Evolutionary conservation across 2,797 vertebrate species (phyloP), one percentile per base, ranked within the genome.

Genomic region (Epinephelus coioides): DNA sequence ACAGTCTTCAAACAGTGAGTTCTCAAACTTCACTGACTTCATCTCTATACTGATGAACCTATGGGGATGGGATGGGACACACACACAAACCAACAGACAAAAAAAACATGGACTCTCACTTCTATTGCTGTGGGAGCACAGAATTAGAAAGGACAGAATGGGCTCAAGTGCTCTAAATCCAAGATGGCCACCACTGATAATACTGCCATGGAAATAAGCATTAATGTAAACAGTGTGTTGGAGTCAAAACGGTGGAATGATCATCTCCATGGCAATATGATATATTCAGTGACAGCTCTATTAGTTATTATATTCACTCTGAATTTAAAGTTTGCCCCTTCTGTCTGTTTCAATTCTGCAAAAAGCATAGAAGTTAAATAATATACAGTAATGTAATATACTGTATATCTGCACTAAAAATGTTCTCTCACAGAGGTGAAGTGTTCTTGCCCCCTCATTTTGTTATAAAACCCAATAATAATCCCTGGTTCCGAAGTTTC

Each of bases 41-140:
- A 99, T 96, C 91, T 97, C 96, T 93, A 99, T 98, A 82, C 93
- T 95, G 80, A 96, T 95, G 90, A 99, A 99, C 93, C 98, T 99
- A 84, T 61, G 78, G 80, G 70, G 59, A 81, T 90, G 86, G 76
- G 69, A 90, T 93, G 90, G 69, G 73, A 85, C 76, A 86, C 70
- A 83, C 30, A 70, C 43, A 79, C 68, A 89, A 67, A 81, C 85
- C 78, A 73, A 81, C 71, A 81, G 79, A 89, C 85, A 73, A 71
- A 78, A 59, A 81, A 80, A 86, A 85, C 69, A 84, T 85, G 84
- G 77, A 79, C 66, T 62, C 59, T 49, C 73, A 78, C 90, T 91
- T 92, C 88, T 91, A 90, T 78, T 60, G 87, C 69, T 67, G 76
- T 27, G 23, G 54, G 30, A 66, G 54, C 57, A 71, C 82, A 87